A percentile compares a stretch with the other conserved stretches of the same genome.
These are phyloP conservation scores for Macropodus opercularis DNA, from an alignment of 2,797 vertebrate species.

Conservation along the genomic window DNA sequence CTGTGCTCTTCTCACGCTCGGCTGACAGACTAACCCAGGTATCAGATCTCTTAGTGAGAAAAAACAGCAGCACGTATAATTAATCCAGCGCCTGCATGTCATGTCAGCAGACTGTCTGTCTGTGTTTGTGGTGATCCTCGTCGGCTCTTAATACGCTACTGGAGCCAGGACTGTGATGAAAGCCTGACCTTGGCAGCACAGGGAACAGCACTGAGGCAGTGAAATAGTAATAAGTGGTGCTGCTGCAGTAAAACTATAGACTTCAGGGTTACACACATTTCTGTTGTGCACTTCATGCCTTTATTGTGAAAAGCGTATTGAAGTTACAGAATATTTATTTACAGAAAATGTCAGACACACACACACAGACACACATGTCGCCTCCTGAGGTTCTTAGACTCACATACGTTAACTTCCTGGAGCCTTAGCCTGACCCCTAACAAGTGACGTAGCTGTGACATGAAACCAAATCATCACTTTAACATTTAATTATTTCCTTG, in stretches of 20 bases:
- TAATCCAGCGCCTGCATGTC: constrained; percentile 50
- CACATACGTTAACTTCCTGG: no score
- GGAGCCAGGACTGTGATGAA: constrained; percentile 43
- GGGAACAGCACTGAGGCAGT: constrained; percentile 26
- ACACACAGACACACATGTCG: no score
- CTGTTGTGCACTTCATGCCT: neutral
- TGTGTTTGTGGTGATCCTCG: constrained; percentile 60
- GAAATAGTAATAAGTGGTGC: constrained; percentile 39
- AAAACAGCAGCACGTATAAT: constrained; percentile 51
- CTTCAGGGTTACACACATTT: constrained; percentile 5
- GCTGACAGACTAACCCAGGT: constrained; percentile 19
- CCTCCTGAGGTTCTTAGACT: no score
- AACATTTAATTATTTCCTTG: no score
- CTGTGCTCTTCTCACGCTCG: constrained; percentile 22
- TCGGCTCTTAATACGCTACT: constrained; percentile 42
- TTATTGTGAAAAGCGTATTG: neutral
- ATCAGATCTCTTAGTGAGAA: constrained; percentile 43
- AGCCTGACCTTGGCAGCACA: constrained; percentile 41
- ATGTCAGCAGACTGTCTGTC: constrained; percentile 64
- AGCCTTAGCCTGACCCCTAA: no score
- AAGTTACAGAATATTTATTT: neutral
- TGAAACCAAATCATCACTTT: no score
- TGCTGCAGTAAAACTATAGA: constrained; percentile 21
- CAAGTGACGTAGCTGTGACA: no score
- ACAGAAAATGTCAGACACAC: no score